Base-by-base conservation (phyloP, 2,888 invertebrate species). In the Drosophila subsilvestris region DNA sequence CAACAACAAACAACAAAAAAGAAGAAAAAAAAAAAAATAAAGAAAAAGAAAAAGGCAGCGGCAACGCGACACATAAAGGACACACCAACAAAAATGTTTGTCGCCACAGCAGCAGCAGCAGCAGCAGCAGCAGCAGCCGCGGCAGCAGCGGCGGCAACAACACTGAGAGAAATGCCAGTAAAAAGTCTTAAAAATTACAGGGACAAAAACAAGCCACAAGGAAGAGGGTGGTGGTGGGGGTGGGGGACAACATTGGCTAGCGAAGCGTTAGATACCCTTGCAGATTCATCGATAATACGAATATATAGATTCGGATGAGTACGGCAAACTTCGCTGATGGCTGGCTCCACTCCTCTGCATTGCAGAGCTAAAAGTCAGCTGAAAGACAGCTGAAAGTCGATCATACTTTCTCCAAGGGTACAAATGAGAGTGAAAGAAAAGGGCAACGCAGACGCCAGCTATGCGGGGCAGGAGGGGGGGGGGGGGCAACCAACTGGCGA, bases 71-170 rank as follows among this genome's bases (percentile, higher is more conserved):
- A 75, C 80, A 79, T 71, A 72, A 76, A 75, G 68, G 68, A 60
- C 74, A 60, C 74, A 75, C 51, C 55, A 56, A 42, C 73, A 75
- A 48, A 66, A 71, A 58, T 76, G 70, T 74, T 70, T 78, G 78
- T 76, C 77, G 70, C 65, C 29, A 37, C 67, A 48, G 43, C 43
- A 27, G 32, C 51, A 51, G 58, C 60, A 68, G 44, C 54, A 63
- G 42, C 50, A 63, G 29, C 54, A 47, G 42, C 43, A 56, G 32
- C 47, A 25, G 37, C 63, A 74, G 27, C 70, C 65, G 55, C 61
- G 67, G 37, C 63, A 74, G 27, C 70, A 69, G 55, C 61, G 67
- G 51, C 58, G 67, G 51, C 56, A 53, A 27, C 63, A 71, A 42
- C 50, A 56, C 61, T 54, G 55, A 29, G 32, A 55, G 25, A 48